phyloP scores from a whole-genome alignment of 2,797 vertebrate species.

The Uromys caudimaculatus region DNA sequence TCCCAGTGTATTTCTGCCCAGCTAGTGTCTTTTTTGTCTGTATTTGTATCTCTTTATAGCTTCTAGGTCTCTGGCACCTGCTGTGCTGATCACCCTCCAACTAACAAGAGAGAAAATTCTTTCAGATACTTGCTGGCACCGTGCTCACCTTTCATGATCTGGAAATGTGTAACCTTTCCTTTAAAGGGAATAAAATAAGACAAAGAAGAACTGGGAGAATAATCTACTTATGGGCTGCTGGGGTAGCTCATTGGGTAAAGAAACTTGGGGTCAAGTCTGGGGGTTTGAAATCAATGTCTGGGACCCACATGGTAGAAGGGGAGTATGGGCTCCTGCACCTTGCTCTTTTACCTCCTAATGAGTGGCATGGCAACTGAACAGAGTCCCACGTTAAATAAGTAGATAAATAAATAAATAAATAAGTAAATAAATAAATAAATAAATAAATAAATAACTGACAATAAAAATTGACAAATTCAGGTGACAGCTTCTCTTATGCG shows the following conservation, averaged over 20 bases:
- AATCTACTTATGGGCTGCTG: neutral
- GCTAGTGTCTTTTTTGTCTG: neutral
- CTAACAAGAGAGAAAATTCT: neutral
- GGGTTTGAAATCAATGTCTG: neutral
- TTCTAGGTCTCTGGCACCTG: neutral
- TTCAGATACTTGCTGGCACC: neutral
- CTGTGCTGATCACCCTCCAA: neutral
- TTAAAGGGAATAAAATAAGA: neutral
- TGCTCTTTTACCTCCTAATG: neutral
- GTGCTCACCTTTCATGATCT: neutral
- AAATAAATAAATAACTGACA: neutral
- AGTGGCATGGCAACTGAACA: neutral
- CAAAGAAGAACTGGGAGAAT: neutral
- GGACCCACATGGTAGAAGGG: neutral
- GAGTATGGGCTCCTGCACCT: neutral
- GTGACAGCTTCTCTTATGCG: neutral
- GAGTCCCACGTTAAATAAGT: neutral
- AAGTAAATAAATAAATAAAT: neutral
- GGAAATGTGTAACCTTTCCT: neutral
- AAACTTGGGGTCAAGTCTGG: neutral
- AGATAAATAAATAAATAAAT: neutral
- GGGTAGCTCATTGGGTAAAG: neutral
- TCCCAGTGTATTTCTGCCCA: neutral
- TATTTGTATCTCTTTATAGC: neutral
- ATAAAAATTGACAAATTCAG: constrained; percentile 21